phyloP scores from a whole-genome alignment of 1,140 invertebrate species.

The Cyrtorhinus lividipennis region DNA sequence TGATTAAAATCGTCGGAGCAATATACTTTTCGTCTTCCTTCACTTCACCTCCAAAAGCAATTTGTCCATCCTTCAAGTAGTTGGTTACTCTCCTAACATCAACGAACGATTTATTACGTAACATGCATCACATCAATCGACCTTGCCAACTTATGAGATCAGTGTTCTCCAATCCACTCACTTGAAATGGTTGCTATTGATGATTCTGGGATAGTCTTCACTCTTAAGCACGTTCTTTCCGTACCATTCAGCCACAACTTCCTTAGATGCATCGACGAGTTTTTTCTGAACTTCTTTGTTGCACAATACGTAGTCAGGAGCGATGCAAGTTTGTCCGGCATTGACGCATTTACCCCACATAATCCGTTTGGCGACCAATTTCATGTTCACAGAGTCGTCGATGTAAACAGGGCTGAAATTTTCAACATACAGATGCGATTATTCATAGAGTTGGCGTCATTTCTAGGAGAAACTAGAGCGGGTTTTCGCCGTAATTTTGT shows the following conservation, averaged over 20 bases:
- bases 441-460: no score
- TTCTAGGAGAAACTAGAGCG: no score
- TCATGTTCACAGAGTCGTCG: slow-evolving; percentile 59
- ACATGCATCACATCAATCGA: slow-evolving; percentile 23
- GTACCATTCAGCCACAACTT: slow-evolving; percentile 70
- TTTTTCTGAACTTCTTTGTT: slow-evolving; percentile 52
- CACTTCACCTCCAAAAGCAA: slow-evolving; percentile 61
- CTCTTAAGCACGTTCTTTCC: slow-evolving; percentile 63
- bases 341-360: slow-evolving; percentile 94
- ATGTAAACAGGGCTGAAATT: slow-evolving; percentile 65
- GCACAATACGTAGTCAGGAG: slow-evolving; percentile 95
- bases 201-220: slow-evolving; percentile 70
- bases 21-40: slow-evolving; percentile 63
- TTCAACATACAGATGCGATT: no score
- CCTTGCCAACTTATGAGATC: not conserved
- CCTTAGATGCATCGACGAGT: slow-evolving; percentile 48
- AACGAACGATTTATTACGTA: slow-evolving; percentile 6
- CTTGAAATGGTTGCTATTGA: slow-evolving; percentile 68
- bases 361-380: slow-evolving; percentile 62
- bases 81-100: slow-evolving; percentile 42
- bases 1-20: slow-evolving; percentile 65
- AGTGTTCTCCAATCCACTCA: slow-evolving; percentile 35
- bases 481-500: no score
- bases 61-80: slow-evolving; percentile 47
- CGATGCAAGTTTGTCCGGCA: slow-evolving; percentile 92